These are phyloP conservation scores for Hyaena hyaena DNA, from an alignment of 2,113 vertebrate genomes.

Conservation along the genomic window DNA sequence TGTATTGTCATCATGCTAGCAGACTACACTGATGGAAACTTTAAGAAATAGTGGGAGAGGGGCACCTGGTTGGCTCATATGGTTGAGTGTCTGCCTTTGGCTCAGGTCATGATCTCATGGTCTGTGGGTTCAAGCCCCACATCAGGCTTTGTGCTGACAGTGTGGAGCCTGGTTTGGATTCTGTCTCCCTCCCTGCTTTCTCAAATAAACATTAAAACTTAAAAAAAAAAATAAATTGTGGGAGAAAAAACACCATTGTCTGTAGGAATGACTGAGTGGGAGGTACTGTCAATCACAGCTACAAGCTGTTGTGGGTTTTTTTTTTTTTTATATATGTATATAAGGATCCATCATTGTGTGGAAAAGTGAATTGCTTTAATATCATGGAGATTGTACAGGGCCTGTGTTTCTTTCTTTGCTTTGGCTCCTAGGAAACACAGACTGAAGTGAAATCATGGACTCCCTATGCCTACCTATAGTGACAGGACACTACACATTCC, in stretches of 20 bases:
- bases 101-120: no score
- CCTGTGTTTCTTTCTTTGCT: not conserved
- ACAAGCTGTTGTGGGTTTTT: not conserved
- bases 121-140: no score
- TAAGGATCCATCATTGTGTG: not conserved
- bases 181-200: no score
- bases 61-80: no score
- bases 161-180: no score
- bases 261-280: not conserved
- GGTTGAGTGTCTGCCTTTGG: no score
- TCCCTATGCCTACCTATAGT: not conserved
- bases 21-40: not conserved
- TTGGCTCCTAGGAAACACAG: not conserved
- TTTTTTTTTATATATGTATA: not conserved
- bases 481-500: no score
- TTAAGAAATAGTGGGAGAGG: not conserved
- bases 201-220: no score
- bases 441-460: not conserved
- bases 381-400: accelerated
- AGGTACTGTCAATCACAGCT: not conserved
- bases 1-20: not conserved
- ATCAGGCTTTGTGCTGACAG: no score
- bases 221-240: not conserved
- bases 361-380: not conserved
- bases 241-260: not conserved